Evolutionary conservation across 2,888 invertebrate species (phyloP), one percentile per base, ranked within the genome.

Genomic region (Hedychridium roseum): DNA sequence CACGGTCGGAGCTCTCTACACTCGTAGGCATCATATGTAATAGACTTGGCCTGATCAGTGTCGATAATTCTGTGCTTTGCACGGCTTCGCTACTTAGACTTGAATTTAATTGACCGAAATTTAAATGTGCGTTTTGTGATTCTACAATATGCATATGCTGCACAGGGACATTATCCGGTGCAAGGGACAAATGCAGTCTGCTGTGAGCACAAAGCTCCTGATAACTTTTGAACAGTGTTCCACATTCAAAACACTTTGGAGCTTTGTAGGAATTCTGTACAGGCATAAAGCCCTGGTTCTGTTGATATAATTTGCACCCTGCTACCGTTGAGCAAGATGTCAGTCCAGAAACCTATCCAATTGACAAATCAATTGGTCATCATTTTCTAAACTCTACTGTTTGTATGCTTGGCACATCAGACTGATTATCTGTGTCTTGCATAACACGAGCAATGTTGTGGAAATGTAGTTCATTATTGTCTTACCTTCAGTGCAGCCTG

Each of bases 401-500:
- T n/a, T n/a, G n/a, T n/a, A n/a, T n/a, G n/a, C n/a, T n/a, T n/a
- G n/a, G n/a, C n/a, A n/a, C n/a, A n/a, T n/a, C n/a, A n/a, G n/a
- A n/a, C n/a, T n/a, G n/a, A n/a, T n/a, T n/a, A n/a, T n/a, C n/a
- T n/a, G n/a, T n/a, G n/a, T n/a, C n/a, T n/a, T n/a, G n/a, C n/a
- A n/a, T n/a, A n/a, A n/a, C n/a, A n/a, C n/a, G n/a, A n/a, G n/a
- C n/a, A n/a, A n/a, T n/a, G n/a, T n/a, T n/a, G n/a, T n/a, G n/a
- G n/a, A n/a, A 23, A 23, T 23, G 9, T 6, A 23, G 5, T 23
- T 23, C 9, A 23, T 23, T 23, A 5, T 23, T 5, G 23, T 17
- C n/a, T 15, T 63, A 74, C 74, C 67, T 74, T 74, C 15, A 70
- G 54, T 2, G 74, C 72, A 3, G 78, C 78, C 64, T 79, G 77